Percentiles rank a stretch among this genome's conserved stretches.
These are phyloP conservation scores for Pluvianellus socialis DNA, from an alignment of 2,113 vertebrate genomes.

Conservation along the genomic window DNA sequence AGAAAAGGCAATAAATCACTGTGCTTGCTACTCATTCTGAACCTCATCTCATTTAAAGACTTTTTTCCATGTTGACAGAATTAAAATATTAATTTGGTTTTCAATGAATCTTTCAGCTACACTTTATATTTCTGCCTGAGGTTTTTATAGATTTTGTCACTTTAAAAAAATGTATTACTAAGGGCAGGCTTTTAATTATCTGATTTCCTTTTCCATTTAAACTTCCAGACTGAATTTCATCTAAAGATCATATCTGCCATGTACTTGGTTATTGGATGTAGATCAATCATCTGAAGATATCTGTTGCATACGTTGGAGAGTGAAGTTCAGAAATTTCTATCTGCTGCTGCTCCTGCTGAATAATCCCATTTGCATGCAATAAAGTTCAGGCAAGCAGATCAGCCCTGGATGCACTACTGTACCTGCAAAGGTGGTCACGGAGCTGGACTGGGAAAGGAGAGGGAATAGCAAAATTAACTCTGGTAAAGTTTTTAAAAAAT, in stretches of 20 bases:
- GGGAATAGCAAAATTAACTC: background rate
- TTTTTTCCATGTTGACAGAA: slow-evolving; percentile 44
- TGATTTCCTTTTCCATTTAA: slow-evolving; percentile 63
- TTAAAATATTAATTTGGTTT: slow-evolving; percentile 69
- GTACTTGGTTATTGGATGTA: slow-evolving; percentile 41
- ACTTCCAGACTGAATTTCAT: slow-evolving; percentile 36
- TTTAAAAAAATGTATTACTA: slow-evolving; percentile 64
- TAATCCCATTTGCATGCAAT: background rate
- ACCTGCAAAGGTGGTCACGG: background rate
- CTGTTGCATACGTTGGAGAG: background rate
- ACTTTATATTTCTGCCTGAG: slow-evolving; percentile 43
- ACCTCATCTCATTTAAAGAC: slow-evolving; percentile 29
- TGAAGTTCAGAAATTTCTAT: background rate
- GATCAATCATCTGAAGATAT: slow-evolving; percentile 2
- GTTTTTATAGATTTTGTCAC: slow-evolving; percentile 55
- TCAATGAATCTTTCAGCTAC: slow-evolving; percentile 51
- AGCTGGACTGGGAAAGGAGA: background rate
- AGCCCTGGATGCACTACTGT: background rate
- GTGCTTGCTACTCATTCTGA: background rate
- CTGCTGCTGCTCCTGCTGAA: background rate
- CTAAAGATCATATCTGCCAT: slow-evolving; percentile 16
- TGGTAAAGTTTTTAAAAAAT: background rate
- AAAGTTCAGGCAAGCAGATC: background rate
- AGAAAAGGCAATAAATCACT: slow-evolving; percentile 47
- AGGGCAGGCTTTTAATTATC: slow-evolving; percentile 52